Percentiles rank a stretch among this genome's conserved stretches.
Conservation (phyloP, 2,113 vertebrate genomes). For the Larimichthys polyactis region DNA sequence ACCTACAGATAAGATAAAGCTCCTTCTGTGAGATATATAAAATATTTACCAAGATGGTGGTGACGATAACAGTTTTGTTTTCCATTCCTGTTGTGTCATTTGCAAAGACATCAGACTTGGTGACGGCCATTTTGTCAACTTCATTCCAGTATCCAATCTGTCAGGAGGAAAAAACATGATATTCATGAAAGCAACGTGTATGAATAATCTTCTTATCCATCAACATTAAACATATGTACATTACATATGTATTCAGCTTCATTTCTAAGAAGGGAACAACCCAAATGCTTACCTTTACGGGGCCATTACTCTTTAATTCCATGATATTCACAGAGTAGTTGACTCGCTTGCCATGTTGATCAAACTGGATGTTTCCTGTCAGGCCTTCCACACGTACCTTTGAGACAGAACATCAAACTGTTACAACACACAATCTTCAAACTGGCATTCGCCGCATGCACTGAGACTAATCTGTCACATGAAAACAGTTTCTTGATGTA, state of each 20-base stretch:
- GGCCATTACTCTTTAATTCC: constrained; percentile 97
- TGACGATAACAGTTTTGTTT: constrained; percentile 98
- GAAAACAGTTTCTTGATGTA: not conserved
- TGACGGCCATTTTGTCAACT: constrained; percentile 98
- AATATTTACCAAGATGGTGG: constrained; percentile 95
- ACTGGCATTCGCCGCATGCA: not conserved
- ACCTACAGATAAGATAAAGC: not conserved
- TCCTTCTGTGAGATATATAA: too few relatives aligned
- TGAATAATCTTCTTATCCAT: not conserved
- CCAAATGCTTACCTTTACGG: constrained; percentile 90
- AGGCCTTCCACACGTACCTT: constrained; percentile 97
- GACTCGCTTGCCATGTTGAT: constrained; percentile 96
- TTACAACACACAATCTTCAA: not conserved
- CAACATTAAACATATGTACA: not conserved
- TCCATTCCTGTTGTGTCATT: constrained; percentile 96
- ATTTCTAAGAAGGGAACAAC: not conserved
- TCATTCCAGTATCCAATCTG: constrained; percentile 99
- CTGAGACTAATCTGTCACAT: not conserved
- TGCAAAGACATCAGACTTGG: constrained; percentile 91
- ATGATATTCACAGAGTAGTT: constrained; percentile 98
- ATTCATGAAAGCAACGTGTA: not conserved
- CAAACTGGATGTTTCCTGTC: constrained; percentile 98
- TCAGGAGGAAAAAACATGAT: constrained; percentile 40
- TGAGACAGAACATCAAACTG: constrained; percentile 17
- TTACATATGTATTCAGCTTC: not conserved